phyloP scores from a whole-genome alignment of 1,140 invertebrate genomes.

The Magallana ariakensis region DNA sequence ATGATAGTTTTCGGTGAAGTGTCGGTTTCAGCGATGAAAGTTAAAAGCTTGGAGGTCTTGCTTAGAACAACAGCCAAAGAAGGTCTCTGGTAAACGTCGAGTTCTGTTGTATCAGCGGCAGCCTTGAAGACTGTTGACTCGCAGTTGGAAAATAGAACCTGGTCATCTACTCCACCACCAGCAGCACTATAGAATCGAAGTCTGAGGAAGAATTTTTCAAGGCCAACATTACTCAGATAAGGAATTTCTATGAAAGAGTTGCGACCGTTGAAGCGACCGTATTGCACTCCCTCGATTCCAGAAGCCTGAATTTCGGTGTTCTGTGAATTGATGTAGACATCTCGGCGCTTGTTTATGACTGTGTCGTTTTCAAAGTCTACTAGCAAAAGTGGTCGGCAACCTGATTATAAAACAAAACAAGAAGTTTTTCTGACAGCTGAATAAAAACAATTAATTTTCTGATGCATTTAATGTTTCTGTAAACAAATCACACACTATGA shows the following conservation, averaged over 20 bases:
- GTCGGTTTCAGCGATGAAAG: not conserved
- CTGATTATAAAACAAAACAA: not conserved
- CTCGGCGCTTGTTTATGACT: not conserved
- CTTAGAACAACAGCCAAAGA: not conserved
- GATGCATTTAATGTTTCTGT: too few species aligned
- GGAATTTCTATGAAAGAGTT: not conserved
- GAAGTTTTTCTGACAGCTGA: too few species aligned
- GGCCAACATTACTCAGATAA: not conserved
- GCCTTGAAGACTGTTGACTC: not conserved
- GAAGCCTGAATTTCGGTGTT: not conserved
- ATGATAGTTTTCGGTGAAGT: not conserved
- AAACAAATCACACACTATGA: too few species aligned
- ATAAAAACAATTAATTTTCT: too few species aligned
- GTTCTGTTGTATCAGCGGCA: not conserved
- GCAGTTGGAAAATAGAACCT: constrained; percentile 25
- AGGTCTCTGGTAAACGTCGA: not conserved
- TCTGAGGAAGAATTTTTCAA: not conserved
- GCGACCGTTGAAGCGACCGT: not conserved
- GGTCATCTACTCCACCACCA: not conserved
- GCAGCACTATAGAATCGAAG: not conserved
- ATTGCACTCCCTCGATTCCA: not conserved
- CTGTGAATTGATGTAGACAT: not conserved
- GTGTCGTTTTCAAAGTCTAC: not conserved
- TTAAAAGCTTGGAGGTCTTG: not conserved
- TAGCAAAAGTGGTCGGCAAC: not conserved